Percentiles rank a stretch among this genome's conserved stretches.
phyloP scores from a whole-genome alignment of 2,113 vertebrate genomes.

The Nothoprocta pentlandii region DNA sequence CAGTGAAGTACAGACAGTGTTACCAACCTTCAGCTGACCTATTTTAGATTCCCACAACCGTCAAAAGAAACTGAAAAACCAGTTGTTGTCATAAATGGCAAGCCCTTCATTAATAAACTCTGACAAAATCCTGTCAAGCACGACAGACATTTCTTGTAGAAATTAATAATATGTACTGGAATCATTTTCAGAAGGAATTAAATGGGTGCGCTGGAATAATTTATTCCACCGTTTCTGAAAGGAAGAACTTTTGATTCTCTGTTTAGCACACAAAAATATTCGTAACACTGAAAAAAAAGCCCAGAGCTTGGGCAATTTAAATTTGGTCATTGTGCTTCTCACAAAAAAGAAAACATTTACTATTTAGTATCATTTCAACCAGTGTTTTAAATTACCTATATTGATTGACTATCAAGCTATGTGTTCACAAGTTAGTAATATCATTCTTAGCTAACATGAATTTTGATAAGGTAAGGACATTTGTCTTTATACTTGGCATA shows the following conservation, averaged over 20 bases:
- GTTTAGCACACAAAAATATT: neutral
- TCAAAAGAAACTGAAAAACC: slow-evolving; percentile 47
- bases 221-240: slow-evolving; percentile 24
- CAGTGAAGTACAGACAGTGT: neutral
- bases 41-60: neutral
- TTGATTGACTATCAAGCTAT: neutral
- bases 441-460: neutral
- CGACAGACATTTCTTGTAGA: slow-evolving; percentile 18
- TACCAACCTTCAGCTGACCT: neutral
- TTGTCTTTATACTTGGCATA: neutral
- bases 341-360: neutral
- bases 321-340: neutral
- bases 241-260: neutral
- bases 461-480: neutral
- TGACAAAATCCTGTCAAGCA: slow-evolving; percentile 16
- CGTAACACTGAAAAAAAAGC: neutral
- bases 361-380: neutral
- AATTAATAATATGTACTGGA: neutral
- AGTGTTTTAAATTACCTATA: neutral
- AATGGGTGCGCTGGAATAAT: neutral
- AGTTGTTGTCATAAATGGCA: neutral
- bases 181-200: slow-evolving; percentile 7
- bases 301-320: neutral
- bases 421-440: neutral
- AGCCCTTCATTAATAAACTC: slow-evolving; percentile 28